Base-by-base conservation (phyloP, 2,113 vertebrate genomes). In the Noctilio leporinus region DNA sequence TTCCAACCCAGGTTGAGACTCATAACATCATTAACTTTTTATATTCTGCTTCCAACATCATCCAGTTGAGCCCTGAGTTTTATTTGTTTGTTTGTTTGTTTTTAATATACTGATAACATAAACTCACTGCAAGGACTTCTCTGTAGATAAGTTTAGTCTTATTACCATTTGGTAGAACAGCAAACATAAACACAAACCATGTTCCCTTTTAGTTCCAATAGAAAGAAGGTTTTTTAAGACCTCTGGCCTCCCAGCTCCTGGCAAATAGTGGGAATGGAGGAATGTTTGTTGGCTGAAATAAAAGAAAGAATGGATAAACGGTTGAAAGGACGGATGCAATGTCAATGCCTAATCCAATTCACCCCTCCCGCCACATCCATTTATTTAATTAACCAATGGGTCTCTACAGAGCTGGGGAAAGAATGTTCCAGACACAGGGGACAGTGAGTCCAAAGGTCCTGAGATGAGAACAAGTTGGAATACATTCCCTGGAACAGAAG, bases 21-120 rank as follows among this genome's bases (percentile, higher is more conserved):
- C 70, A 16, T 72, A 93, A 86, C 81, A 81, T 22, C 92, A 94
- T 86, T 93, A 87, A 64, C 40, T 93, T 96, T 89, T 92, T 83
- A 87, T 95, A 84, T 94, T 93, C 76, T 87, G 75, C 85, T 95
- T 81, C 81, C 1, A 3, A 95, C 64, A 85, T 40, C 76, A 62
- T 85, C 49, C 19, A 80, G 38, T 73, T 19, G 10, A 76, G 84
- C 22, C 45, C 62, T 35, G 16, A 9, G 55, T 96, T 85, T 88
- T 76, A 17, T 78, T 93, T 35, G 7, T 47, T 40, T n/a, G n/a
- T 35, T 47, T 85, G 26, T 75, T 89, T 75, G 24, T 26, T 78
- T 93, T 75, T 59, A 43, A 43, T 89, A 75, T 57, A 64, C 69
- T 49, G 75, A 75, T 53, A 69, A 40, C 70, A 70, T 81, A 72